These are phyloP conservation scores for Apteryx owenii DNA, from an alignment of 2,113 vertebrate species.

Conservation along the genomic window DNA sequence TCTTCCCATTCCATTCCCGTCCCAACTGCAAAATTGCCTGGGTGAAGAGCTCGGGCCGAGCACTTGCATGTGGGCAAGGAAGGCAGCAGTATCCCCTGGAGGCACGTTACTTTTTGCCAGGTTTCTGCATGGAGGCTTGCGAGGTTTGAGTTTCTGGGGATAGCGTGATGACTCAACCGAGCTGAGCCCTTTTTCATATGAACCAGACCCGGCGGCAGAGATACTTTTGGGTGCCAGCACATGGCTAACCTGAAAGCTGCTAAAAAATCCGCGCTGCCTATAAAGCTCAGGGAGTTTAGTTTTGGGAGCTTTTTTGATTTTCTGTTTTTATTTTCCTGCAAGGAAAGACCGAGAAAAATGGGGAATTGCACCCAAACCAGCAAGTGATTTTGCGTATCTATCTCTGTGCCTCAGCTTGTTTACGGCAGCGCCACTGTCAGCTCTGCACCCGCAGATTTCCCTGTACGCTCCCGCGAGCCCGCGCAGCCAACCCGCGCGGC, in stretches of 20 bases:
- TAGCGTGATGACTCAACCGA: neutral
- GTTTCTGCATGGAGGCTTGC: neutral
- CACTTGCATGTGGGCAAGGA: no score
- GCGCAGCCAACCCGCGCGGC: no score
- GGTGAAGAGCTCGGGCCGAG: no score
- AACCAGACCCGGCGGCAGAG: neutral
- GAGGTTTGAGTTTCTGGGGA: neutral
- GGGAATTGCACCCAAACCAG: neutral
- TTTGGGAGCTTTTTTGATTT: neutral
- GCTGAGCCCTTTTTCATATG: neutral
- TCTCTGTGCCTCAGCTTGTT: neutral
- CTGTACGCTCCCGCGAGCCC: no score
- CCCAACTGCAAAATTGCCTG: no score
- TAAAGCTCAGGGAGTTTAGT: neutral
- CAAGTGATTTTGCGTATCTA: neutral
- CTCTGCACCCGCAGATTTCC: neutral
- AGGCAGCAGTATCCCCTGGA: no score
- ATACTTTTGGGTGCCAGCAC: neutral
- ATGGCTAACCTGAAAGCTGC: neutral
- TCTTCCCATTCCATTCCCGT: no score
- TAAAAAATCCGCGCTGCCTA: neutral
- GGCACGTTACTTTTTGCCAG: neutral
- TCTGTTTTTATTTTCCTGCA: neutral
- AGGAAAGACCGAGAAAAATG: neutral
- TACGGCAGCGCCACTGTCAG: neutral